Conservation (phyloP, 2,113 vertebrate species). For the Python bivittatus region DNA sequence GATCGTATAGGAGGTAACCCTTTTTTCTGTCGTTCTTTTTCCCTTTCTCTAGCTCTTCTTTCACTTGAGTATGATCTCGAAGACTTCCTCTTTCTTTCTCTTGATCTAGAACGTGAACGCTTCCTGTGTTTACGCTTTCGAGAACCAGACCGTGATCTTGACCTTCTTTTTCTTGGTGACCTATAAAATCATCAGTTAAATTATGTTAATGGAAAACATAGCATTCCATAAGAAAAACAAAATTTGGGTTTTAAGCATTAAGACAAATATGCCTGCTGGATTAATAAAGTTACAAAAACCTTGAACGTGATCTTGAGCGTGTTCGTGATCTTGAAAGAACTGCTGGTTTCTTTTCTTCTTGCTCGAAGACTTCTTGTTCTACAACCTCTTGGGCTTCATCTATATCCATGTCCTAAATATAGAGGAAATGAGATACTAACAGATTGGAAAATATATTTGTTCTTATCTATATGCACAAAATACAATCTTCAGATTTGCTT, state of each 20-base stretch:
- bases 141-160: conserved; percentile 93
- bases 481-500: neutral
- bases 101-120: conserved; percentile 90
- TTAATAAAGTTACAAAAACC: conserved; percentile 71
- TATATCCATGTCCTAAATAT: conserved; percentile 88
- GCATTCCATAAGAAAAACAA: neutral
- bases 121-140: conserved; percentile 97
- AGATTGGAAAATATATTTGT: neutral
- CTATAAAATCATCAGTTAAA: conserved; percentile 71
- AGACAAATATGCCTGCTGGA: conserved; percentile 8
- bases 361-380: conserved; percentile 91
- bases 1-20: conserved; percentile 93
- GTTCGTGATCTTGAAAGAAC: conserved; percentile 88
- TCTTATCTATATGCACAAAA: neutral
- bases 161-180: conserved; percentile 93
- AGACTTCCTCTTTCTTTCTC: conserved; percentile 94
- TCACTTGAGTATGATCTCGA: conserved; percentile 96
- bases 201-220: neutral
- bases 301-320: conserved; percentile 93
- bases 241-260: neutral
- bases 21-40: conserved; percentile 97
- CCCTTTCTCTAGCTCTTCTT: conserved; percentile 88
- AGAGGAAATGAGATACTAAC: conserved; percentile 25
- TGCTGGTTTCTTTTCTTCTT: conserved; percentile 87
- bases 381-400: conserved; percentile 91